Percentiles rank a stretch among this genome's conserved stretches.
Evolutionary conservation across 2,888 invertebrate species (phyloP).

Genomic region (Ophion obscuratus): DNA sequence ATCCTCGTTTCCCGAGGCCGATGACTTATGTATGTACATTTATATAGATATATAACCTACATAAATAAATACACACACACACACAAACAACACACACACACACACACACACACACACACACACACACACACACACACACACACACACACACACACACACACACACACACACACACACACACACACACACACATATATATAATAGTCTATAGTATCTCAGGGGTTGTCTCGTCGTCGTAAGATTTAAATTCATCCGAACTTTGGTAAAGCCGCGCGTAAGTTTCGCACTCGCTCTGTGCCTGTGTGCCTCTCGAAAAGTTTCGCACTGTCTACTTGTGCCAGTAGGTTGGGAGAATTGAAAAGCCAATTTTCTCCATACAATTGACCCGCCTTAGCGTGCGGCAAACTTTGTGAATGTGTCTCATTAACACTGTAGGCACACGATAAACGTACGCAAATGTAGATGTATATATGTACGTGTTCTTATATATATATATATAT

Average conservation of each 20-base stretch:
- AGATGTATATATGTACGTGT: conserved; percentile 8
- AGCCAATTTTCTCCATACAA: conserved; percentile 82
- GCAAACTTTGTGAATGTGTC: conserved; percentile 82
- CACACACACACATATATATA: neutral
- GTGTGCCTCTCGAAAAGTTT: conserved; percentile 33
- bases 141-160: too few species aligned
- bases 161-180: too few species aligned
- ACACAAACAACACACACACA: too few species aligned
- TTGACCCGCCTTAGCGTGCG: conserved; percentile 80
- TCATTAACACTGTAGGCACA: conserved; percentile 78
- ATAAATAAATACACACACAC: conserved; percentile 16
- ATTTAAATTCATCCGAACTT: conserved; percentile 81
- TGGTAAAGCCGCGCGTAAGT: conserved; percentile 73
- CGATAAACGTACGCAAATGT: conserved; percentile 61
- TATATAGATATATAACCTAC: neutral
- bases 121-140: too few species aligned
- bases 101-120: too few species aligned
- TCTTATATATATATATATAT: too few species aligned
- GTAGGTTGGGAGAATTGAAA: conserved; percentile 77
- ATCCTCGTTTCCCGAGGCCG: conserved; percentile 3
- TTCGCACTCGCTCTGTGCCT: conserved; percentile 68
- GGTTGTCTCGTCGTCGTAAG: conserved; percentile 72
- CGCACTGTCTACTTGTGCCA: conserved; percentile 27
- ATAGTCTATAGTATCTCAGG: conserved; percentile 10
- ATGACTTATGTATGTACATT: conserved; percentile 29